These are phyloP conservation scores for Caenorhabditis zanzibari DNA, from an alignment of 2,888 invertebrate genomes.

Conservation along the genomic window DNA sequence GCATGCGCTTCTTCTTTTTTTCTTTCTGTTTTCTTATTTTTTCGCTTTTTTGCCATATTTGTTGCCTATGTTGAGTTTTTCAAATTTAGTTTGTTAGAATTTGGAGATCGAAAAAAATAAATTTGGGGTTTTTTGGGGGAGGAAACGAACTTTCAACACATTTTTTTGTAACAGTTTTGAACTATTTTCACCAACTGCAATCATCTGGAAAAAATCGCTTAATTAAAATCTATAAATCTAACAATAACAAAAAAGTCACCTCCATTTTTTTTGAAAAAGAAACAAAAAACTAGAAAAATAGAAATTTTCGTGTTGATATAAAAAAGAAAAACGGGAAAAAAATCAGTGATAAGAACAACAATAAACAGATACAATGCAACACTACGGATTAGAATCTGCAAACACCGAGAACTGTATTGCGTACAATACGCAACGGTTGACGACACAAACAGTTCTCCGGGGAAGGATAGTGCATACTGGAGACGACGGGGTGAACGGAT, in stretches of 20 bases:
- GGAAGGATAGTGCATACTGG: neutral
- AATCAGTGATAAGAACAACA: conserved; percentile 42
- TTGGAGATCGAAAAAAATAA: neutral
- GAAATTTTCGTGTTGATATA: conserved; percentile 2
- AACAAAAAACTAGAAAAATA: neutral
- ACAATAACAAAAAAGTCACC: neutral
- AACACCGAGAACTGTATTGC: conserved; percentile 40
- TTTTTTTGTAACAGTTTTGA: neutral
- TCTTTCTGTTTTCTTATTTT: conserved; percentile 17
- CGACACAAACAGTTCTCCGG: conserved; percentile 13
- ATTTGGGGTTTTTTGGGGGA: neutral
- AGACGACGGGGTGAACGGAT: neutral
- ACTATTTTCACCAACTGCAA: too few relatives aligned
- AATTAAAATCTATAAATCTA: neutral
- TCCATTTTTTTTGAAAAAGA: neutral
- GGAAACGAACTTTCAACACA: neutral
- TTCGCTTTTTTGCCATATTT: conserved; percentile 22
- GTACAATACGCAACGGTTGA: conserved; percentile 21
- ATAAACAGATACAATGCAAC: conserved; percentile 51
- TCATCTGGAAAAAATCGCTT: neutral
- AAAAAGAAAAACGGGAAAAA: conserved; percentile 13
- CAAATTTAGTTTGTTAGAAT: neutral
- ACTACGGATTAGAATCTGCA: conserved; percentile 40
- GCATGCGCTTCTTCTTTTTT: conserved; percentile 35
- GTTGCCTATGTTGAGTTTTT: neutral